phyloP scores from a whole-genome alignment of 2,797 vertebrate genomes.

The Sebastes goodei region DNA sequence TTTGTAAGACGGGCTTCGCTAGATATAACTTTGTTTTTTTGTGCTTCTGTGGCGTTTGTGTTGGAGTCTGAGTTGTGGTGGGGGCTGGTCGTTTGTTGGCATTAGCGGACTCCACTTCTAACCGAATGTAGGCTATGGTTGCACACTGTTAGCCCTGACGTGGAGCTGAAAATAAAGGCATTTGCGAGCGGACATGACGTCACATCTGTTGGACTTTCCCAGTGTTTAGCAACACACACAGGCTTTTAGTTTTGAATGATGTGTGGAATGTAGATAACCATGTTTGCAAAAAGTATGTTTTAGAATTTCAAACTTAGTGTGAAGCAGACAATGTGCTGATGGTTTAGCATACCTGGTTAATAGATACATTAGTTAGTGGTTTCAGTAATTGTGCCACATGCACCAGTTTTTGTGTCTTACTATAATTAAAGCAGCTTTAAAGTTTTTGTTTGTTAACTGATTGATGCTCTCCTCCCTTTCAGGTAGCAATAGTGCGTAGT shows the following conservation, averaged over 20 bases:
- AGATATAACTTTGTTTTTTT: no score
- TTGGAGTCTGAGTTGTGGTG: no score
- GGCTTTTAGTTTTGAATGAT: neutral
- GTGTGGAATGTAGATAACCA: neutral
- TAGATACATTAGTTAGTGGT: neutral
- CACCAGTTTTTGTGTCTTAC: neutral
- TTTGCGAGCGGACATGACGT: no score
- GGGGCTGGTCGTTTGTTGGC: no score
- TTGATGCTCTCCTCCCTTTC: neutral
- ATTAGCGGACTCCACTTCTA: no score
- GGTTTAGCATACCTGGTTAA: neutral
- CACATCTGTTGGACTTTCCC: no score
- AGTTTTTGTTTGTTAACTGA: neutral
- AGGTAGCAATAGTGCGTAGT: conserved; percentile 88
- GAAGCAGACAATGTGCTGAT: neutral
- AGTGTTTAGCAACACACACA: neutral
- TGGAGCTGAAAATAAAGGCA: no score
- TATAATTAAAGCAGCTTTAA: neutral
- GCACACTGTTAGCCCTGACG: no score
- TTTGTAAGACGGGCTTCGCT: no score
- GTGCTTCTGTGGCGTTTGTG: no score
- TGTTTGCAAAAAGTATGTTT: neutral
- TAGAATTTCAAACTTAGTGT: no score
- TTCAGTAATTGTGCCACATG: neutral
- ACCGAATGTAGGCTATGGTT: no score